Conservation (phyloP, 2,888 invertebrate genomes). For the Lutraria lutraria region DNA sequence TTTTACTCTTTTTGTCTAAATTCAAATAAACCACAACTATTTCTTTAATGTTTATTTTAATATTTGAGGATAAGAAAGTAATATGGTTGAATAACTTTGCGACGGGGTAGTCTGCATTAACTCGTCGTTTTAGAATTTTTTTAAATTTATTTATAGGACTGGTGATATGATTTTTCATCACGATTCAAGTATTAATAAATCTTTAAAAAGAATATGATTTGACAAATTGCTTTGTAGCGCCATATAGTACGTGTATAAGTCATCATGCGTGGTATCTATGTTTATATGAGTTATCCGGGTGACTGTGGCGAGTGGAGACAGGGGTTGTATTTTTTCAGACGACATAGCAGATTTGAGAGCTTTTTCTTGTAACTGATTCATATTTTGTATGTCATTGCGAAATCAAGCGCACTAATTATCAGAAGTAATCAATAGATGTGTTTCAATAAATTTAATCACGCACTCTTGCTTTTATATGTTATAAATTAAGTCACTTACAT, state of each 20-base stretch:
- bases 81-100: neutral
- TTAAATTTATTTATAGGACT: neutral
- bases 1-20: no score
- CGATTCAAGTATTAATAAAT: neutral
- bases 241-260: neutral
- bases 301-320: no score
- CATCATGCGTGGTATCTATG: neutral
- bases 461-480: no score
- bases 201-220: neutral
- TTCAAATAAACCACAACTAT: conserved; percentile 6
- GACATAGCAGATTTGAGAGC: no score
- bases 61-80: neutral
- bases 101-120: neutral
- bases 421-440: no score
- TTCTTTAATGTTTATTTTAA: neutral
- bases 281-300: neutral
- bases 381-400: no score
- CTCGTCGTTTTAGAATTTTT: neutral
- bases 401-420: no score
- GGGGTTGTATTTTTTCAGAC: no score
- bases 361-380: no score
- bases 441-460: no score
- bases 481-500: no score
- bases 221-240: neutral
- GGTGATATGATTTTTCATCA: neutral